phyloP scores from a whole-genome alignment of 1,140 invertebrate species.

The Acyrthosiphon pisum region DNA sequence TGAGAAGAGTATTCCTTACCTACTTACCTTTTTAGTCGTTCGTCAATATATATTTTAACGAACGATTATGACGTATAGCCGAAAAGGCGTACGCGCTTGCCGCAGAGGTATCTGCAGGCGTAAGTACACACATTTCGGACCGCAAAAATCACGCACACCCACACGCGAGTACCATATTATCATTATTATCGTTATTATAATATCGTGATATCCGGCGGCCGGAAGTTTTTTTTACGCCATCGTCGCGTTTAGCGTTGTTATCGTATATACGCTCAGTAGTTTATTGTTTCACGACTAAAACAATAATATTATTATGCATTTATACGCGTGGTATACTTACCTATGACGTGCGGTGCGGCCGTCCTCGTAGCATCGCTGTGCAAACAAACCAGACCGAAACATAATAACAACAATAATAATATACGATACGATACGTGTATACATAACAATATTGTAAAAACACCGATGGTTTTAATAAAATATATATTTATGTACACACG shows the following conservation, averaged over 20 bases:
- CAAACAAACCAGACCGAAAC: slow-evolving; percentile 26
- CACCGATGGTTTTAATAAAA: neutral
- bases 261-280: neutral
- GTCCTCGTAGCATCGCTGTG: neutral
- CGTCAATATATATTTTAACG: too few relatives aligned
- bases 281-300: neutral
- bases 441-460: neutral
- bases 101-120: too few relatives aligned
- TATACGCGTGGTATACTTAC: neutral
- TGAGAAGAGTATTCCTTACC: too few relatives aligned
- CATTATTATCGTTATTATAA: neutral
- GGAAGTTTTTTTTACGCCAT: neutral
- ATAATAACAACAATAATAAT: neutral
- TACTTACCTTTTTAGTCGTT: too few relatives aligned
- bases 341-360: neutral
- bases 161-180: neutral
- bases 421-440: neutral
- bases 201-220: neutral
- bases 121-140: neutral
- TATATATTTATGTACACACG: neutral
- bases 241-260: neutral
- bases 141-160: neutral
- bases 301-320: neutral
- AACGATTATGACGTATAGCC: too few relatives aligned
- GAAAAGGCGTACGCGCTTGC: neutral